Percentiles rank a stretch among this genome's conserved stretches.
These are phyloP conservation scores for Drepanosiphum platanoidis DNA, from an alignment of 2,888 invertebrate species.

Conservation along the genomic window DNA sequence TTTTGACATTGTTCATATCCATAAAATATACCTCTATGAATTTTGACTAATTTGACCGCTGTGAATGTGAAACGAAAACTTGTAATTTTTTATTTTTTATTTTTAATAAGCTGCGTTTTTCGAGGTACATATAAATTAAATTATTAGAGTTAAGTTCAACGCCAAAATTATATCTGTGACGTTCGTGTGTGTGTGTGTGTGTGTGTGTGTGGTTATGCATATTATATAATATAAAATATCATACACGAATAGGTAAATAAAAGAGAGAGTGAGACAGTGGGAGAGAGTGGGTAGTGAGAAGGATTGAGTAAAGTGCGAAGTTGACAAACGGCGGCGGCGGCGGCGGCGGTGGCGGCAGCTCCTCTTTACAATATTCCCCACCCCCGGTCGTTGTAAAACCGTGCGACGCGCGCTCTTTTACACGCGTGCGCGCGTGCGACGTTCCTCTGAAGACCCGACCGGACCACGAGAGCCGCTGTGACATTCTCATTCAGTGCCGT, in stretches of 20 bases:
- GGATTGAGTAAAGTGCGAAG: conserved; percentile 25
- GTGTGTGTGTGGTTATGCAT: neutral
- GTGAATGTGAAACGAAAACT: too few species aligned
- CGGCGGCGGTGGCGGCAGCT: neutral
- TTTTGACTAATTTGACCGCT: too few species aligned
- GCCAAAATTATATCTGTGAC: neutral
- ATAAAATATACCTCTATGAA: too few species aligned
- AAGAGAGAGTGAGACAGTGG: neutral
- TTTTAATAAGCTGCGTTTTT: too few species aligned
- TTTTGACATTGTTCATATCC: too few species aligned
- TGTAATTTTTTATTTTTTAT: too few species aligned
- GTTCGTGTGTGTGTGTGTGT: neutral
- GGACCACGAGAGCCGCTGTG: conserved; percentile 1
- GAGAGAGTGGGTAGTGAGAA: neutral
- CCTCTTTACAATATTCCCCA: neutral
- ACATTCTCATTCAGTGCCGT: conserved; percentile 16
- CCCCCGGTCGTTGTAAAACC: conserved; percentile 1
- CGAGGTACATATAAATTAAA: too few species aligned
- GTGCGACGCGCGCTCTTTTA: conserved; percentile 36
- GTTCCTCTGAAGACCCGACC: conserved; percentile 32
- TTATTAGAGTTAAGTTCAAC: too few species aligned
- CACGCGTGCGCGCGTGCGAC: conserved; percentile 22
- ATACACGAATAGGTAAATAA: neutral
- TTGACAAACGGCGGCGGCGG: conserved; percentile 12
- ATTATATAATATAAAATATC: too few species aligned